Evolutionary conservation across 2,797 vertebrate species (phyloP).

Genomic region (Syngnathus acus): DNA sequence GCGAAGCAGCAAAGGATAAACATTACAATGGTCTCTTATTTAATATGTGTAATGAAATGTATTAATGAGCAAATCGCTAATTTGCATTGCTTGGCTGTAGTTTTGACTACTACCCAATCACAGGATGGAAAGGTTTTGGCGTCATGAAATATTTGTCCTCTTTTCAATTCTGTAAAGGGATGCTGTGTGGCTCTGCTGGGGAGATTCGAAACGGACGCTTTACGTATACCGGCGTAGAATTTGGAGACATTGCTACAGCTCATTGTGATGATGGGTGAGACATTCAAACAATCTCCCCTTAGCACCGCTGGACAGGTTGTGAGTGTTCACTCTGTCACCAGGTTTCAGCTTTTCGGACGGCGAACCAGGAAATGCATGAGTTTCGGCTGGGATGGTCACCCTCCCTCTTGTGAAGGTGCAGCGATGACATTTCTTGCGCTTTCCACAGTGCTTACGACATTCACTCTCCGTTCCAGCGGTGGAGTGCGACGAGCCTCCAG

Average conservation of each 20-base stretch:
- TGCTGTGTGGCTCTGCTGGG: conserved; percentile 59
- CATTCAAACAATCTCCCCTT: neutral
- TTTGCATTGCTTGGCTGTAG: too few relatives aligned
- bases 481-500: conserved; percentile 25
- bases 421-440: neutral
- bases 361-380: conserved; percentile 43
- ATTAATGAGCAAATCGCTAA: too few relatives aligned
- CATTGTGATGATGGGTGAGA: conserved; percentile 53
- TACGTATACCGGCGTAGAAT: conserved; percentile 49
- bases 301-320: neutral
- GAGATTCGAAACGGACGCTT: conserved; percentile 52
- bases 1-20: too few relatives aligned
- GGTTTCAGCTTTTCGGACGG: conserved; percentile 47
- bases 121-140: too few relatives aligned
- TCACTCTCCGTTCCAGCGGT: conserved; percentile 29
- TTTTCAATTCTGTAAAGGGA: conserved; percentile 32
- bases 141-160: neutral
- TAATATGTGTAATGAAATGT: too few relatives aligned
- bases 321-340: conserved; percentile 15
- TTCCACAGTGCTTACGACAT: too few relatives aligned
- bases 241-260: conserved; percentile 58
- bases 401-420: conserved; percentile 60
- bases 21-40: too few relatives aligned
- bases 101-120: too few relatives aligned
- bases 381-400: conserved; percentile 60